Evolutionary conservation across 2,888 invertebrate genomes (phyloP), one percentile per base, ranked within the genome.

Genomic region (Lasioglossum villosulum): DNA sequence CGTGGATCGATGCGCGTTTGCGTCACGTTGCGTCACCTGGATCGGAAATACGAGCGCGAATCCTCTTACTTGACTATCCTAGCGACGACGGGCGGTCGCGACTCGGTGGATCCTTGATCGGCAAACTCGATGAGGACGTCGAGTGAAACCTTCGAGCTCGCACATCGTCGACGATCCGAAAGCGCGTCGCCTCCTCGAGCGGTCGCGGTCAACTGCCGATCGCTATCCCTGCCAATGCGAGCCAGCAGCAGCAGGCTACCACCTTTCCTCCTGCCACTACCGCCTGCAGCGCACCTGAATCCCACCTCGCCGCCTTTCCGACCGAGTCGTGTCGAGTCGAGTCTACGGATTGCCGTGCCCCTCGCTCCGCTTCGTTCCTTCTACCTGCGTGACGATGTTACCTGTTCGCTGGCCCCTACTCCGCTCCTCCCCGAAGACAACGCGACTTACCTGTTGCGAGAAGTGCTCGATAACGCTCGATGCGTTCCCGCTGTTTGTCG

Each of bases 141-240:
- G 19, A 30, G 39, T 77, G 80, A 66, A 39, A 23, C 37, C 27
- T n/a, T 39, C 59, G 68, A 37, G 56, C 45, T 66, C 68, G 83
- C 77, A 83, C 80, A 66, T 78, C 83, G 86, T 39, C 45, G 48
- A 30, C 52, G 71, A 16, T 63, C 4, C 63, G 63, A 37, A 39
- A 37, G 34, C 74, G 82, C 75, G 56, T 19, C 14, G 70, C 80
- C 89, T 73, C 88, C 89, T 86, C 84, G 93, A 92, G 88, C 92
- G 92, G 86, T 91, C 90, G 90, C 89, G 91, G 86, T 84, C 87
- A 90, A 94, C 94, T 93, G 94, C 90, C 92, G 93, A 92, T 92
- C 89, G 90, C 74, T 76, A 52, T 74, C 70, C 63, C 23, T 71
- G 48, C 45, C 19, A 16, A 16, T 19, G 48, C 42, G 19, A 59